Conservation (phyloP, 2,797 vertebrate species). For the Falco columbarius region DNA sequence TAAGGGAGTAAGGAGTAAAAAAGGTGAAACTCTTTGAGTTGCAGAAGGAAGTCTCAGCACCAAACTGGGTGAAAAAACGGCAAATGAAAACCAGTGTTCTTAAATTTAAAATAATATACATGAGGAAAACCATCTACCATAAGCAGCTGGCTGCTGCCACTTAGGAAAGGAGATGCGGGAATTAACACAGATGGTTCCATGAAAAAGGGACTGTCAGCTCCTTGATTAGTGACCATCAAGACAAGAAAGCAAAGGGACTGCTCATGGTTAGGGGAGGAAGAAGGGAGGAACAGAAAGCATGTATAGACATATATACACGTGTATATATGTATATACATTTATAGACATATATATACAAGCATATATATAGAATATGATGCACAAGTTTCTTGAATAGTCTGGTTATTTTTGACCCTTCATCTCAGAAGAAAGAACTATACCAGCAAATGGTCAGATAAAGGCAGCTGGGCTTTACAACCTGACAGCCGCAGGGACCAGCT, state of each 20-base stretch:
- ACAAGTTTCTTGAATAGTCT: accelerated
- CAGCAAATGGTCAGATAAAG: neutral
- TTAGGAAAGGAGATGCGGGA: neutral
- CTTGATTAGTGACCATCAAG: neutral
- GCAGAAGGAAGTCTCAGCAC: neutral
- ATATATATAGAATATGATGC: neutral
- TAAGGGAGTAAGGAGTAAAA: neutral
- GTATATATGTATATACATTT: too few relatives aligned
- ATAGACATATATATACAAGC: too few relatives aligned
- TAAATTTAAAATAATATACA: neutral
- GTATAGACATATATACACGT: too few relatives aligned
- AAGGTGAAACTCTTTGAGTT: neutral
- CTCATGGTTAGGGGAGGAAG: neutral
- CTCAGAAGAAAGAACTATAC: neutral
- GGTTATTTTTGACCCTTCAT: neutral
- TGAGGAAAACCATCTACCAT: neutral
- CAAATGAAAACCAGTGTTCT: neutral
- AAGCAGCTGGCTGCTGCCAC: neutral
- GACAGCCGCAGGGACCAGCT: neutral
- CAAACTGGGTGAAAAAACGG: neutral
- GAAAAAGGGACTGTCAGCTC: neutral
- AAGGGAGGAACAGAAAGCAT: neutral
- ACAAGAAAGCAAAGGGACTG: neutral
- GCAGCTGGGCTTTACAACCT: neutral
- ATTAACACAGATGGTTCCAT: neutral